Percentiles rank a stretch among this genome's conserved stretches.
Evolutionary conservation across 2,888 invertebrate genomes (phyloP).

Genomic region (Eilema sororculum): DNA sequence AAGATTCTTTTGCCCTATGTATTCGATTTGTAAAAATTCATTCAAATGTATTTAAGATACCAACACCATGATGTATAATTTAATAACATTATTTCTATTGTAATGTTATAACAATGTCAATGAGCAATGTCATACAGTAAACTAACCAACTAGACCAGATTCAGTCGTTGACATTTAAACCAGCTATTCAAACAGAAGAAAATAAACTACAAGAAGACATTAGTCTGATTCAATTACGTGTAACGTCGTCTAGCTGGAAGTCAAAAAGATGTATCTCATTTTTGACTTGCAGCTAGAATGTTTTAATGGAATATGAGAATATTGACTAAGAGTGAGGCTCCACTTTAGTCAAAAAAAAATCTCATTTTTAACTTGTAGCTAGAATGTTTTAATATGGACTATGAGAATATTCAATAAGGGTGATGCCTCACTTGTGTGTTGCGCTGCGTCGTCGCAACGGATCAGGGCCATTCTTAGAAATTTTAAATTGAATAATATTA

Average conservation of each 20-base stretch:
- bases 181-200: slow-evolving; percentile 29
- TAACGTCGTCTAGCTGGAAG: slow-evolving; percentile 6
- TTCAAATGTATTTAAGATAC: no score
- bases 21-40: no score
- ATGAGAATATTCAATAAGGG: slow-evolving; percentile 26
- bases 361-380: slow-evolving; percentile 20
- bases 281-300: slow-evolving; percentile 25
- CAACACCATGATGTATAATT: no score
- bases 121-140: not conserved
- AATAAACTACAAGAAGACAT: slow-evolving; percentile 7
- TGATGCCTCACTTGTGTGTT: no score
- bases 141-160: not conserved
- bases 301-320: slow-evolving; percentile 31
- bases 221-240: slow-evolving; percentile 29
- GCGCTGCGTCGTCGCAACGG: no score
- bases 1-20: no score
- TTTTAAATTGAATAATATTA: no score
- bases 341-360: no score
- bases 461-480: no score
- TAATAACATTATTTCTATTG: not conserved
- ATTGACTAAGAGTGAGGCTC: no score
- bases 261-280: not conserved
- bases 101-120: not conserved
- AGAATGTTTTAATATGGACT: slow-evolving; percentile 33
- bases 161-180: slow-evolving; percentile 41